Percentiles rank a stretch among this genome's conserved stretches.
These are phyloP conservation scores for Corythoichthys haematopterus DNA, from an alignment of 2,113 vertebrate species.

Conservation along the genomic window DNA sequence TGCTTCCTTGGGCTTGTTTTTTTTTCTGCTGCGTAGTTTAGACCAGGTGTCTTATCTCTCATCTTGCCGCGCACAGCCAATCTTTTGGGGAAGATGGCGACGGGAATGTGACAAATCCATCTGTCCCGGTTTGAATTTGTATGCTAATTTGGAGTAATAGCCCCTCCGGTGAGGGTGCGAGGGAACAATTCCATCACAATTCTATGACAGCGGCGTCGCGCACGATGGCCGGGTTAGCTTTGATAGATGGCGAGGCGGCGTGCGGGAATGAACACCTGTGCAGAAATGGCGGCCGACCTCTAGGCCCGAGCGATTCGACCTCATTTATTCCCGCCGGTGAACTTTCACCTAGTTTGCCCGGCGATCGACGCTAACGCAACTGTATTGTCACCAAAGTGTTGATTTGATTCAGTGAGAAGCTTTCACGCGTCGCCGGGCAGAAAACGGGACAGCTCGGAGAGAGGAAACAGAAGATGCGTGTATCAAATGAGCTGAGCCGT, in stretches of 20 bases:
- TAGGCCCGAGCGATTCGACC: slow-evolving; percentile 30
- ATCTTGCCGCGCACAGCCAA: slow-evolving; percentile 71
- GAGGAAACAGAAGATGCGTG: slow-evolving; percentile 11
- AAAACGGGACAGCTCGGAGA: slow-evolving; percentile 24
- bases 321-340: slow-evolving; percentile 48
- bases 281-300: neutral
- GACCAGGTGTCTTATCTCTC: slow-evolving; percentile 79
- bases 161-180: slow-evolving; percentile 77
- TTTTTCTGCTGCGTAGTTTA: neutral
- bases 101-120: slow-evolving; percentile 81
- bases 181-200: slow-evolving; percentile 79
- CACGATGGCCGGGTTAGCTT: slow-evolving; percentile 52
- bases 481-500: slow-evolving; percentile 13
- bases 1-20: slow-evolving; percentile 20
- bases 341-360: slow-evolving; percentile 25
- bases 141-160: slow-evolving; percentile 83
- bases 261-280: neutral
- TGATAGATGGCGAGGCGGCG: slow-evolving; percentile 58
- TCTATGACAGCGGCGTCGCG: slow-evolving; percentile 71
- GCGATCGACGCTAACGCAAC: slow-evolving; percentile 22
- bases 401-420: slow-evolving; percentile 50
- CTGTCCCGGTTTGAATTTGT: slow-evolving; percentile 81
- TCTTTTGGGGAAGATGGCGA: slow-evolving; percentile 72
- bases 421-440: slow-evolving; percentile 42
- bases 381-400: slow-evolving; percentile 53